Evolutionary conservation across 2,888 invertebrate genomes (phyloP), one percentile per base, ranked within the genome.

Genomic region (Rhogogaster chlorosoma): DNA sequence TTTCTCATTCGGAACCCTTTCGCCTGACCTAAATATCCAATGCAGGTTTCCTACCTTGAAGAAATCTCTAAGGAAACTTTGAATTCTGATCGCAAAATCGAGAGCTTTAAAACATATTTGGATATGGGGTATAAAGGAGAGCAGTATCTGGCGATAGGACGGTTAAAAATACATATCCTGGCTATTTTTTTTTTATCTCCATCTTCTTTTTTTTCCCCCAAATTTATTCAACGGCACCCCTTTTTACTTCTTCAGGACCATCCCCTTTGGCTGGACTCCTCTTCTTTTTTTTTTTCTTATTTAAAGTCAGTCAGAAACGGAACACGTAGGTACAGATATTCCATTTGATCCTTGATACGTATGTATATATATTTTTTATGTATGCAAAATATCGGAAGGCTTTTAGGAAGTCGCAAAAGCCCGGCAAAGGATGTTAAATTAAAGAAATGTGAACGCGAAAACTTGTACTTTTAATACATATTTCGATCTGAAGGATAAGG

Each of bases 401-500:
- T 45, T 77, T 77, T 45, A 29, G 15, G n/a, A 49, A 42, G 71
- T 38, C 26, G 26, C 71, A 73, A 73, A 73, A 38, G 42, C 22
- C 42, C 38, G 71, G 71, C n/a, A 38, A 42, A 42, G 38, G n/a
- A 42, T 32, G 6, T 42, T 10, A 38, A 61, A 36, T 80, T 61
- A 61, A 18, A 38, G 12, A 61, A 36, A 57, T 32, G 38, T 61
- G 38, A 80, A 57, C 22, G 9, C 22, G 36, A 61, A 61, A 61
- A 77, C 10, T 32, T 45, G 45, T 29, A 29, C 26, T 6, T n/a
- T n/a, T 49, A 29, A 26, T 80, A 36, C 5, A 61, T 61, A 80
- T 80, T 36, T 38, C 38, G 36, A 80, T 80, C 38, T 38, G 38
- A 53, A 80, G 42, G 61, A 80, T 80, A 80, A 80, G 15, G 38